Evolutionary conservation across 2,888 invertebrate species (phyloP), one percentile per base, ranked within the genome.

Genomic region (Tenthredo livida): DNA sequence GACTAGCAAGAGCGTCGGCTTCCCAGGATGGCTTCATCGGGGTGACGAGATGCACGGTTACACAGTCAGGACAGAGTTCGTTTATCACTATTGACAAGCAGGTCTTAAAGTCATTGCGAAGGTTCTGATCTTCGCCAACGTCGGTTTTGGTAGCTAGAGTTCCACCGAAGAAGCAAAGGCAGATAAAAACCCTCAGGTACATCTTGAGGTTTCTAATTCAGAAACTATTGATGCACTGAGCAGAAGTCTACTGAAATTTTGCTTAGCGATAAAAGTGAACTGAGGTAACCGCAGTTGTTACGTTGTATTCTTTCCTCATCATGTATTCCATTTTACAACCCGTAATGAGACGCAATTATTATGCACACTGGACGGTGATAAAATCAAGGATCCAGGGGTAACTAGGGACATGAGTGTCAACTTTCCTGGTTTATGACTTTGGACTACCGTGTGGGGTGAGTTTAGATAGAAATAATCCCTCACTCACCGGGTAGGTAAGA

Each of bases 291-390:
- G n/a, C 43, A 17, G 17, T 50, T 15, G 77, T 77, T 77, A 50
- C 17, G 15, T 33, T 15, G 33, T 54, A n/a, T 54, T 54, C 33
- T 33, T 78, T 15, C 21, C 50, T 29, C 50, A 6, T 75, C 4
- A 3, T 17, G 58, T 54, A 78, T 50, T 54, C 78, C 37, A 54
- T 33, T 78, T 78, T 54, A 78, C 54, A 54, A 58, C 78, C 33
- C 37, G 5, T 54, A 50, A 33, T 29, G 2, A 17, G 33, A 9
- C 33, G 12, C 54, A 33, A 54, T 78, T n/a, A 58, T 54, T 78
- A 17, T 54, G 50, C 33, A 78, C 25, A 58, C 58, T 78, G 33
- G 37, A 58, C 58, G 25, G 9, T n/a, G 54, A 78, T 47, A 75
- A 75, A 21, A 75, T 75, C 75, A 10, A 25, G 21, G 47, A 25